Conservation (phyloP, 2,888 invertebrate genomes). For the Argyra leucocephala region DNA sequence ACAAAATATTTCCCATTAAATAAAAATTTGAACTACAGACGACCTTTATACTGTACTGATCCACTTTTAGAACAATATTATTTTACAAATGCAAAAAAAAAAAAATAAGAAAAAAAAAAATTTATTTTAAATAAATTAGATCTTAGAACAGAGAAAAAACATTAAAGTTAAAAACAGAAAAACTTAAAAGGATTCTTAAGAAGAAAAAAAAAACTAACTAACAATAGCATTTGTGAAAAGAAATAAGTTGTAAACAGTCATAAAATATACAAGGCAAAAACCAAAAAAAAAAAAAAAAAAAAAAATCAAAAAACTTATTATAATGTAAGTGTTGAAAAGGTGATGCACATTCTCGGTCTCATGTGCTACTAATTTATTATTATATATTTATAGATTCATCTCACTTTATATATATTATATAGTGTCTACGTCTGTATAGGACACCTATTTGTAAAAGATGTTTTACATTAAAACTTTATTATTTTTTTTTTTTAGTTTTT, state of each 20-base stretch:
- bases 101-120: neutral
- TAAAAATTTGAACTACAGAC: neutral
- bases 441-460: too few relatives aligned
- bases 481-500: too few relatives aligned
- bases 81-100: neutral
- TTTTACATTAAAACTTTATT: too few relatives aligned
- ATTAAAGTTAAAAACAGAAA: neutral
- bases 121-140: neutral
- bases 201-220: neutral
- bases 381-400: too few relatives aligned
- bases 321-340: slow-evolving; percentile 1
- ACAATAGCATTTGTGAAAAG: neutral
- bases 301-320: neutral
- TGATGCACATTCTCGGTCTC: neutral
- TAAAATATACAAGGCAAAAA: neutral
- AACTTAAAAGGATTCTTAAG: neutral
- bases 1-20: too few relatives aligned
- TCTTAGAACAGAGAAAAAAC: neutral
- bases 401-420: too few relatives aligned
- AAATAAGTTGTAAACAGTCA: neutral
- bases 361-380: neutral
- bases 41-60: neutral
- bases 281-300: neutral
- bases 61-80: neutral
- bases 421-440: too few relatives aligned